Evolutionary conservation across 2,797 vertebrate genomes (phyloP), one percentile per base, ranked within the genome.

Genomic region (Galaxias olidus): DNA sequence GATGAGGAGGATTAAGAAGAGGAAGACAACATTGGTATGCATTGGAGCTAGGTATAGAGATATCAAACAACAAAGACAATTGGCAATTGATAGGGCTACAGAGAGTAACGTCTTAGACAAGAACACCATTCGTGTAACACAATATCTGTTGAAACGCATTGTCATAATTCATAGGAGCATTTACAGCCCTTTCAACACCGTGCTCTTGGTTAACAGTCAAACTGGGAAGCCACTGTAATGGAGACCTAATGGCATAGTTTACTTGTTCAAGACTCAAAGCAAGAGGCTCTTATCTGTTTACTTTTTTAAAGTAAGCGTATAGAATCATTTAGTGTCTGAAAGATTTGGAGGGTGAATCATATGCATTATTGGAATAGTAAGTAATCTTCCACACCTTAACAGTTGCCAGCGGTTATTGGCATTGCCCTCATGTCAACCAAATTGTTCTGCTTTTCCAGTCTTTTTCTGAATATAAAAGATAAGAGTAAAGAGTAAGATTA

Each of bases 151-250:
- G 20, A 74, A 63, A 58, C 6, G 30, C 30, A 30, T 6, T 30
- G 30, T 30, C 30, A 30, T n/a, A 50, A 1, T 12, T 62, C 41
- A 66, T 67, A 66, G 59, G 58, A 75, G 66, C 53, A 41, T 42
- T 64, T 53, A 66, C 82, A 84, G 82, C 78, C 80, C 81, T 87
- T 84, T 60, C 42, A 43, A 65, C 60, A 17, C 1, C 62, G 63
- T 49, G 46, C 61, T 69, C 46, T 30, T 61, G 7, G 30, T 49
- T 84, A 85, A 80, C 85, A 81, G 84, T 84, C 79, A 75, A 60
- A 68, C 57, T 20, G 52, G 62, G 54, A 68, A 20, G 42, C 53
- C 55, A 59, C 50, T 70, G 55, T 44, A n/a, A n/a, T 4, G 19
- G 5, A 46, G 1, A 9, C 17, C 19, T 54, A 54, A 56, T 57